A percentile compares a stretch with the other conserved stretches of the same genome.
These are phyloP conservation scores for Trissoscelio sp. DNA, from an alignment of 2,888 invertebrate genomes.

Conservation along the genomic window DNA sequence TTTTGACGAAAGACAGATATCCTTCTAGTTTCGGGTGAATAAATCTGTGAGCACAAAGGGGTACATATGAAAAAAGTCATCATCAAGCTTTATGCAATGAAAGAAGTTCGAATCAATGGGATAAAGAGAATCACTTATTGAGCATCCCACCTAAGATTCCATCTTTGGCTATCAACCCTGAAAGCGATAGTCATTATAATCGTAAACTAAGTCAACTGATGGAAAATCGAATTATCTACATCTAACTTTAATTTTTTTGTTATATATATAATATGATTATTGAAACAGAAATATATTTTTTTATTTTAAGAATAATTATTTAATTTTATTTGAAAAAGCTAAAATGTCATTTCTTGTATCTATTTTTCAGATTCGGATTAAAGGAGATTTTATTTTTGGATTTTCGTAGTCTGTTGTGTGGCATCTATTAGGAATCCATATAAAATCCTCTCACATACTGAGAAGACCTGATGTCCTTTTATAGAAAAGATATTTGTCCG, in stretches of 20 bases:
- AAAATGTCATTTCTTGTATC: background rate
- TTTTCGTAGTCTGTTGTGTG: background rate
- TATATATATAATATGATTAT: too few species aligned
- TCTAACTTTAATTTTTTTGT: too few species aligned
- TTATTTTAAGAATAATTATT: too few species aligned
- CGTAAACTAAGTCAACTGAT: background rate
- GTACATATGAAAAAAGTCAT: conserved; percentile 13
- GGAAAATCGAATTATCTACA: conserved; percentile 25
- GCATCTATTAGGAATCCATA: conserved; percentile 27
- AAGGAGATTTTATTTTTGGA: conserved; percentile 1
- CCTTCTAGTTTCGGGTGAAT: background rate
- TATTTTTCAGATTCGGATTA: background rate
- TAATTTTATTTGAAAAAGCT: background rate
- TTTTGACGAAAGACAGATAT: background rate
- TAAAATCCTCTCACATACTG: conserved; percentile 6
- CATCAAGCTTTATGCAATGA: conserved; percentile 18
- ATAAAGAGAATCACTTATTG: conserved; percentile 40
- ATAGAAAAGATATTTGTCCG: conserved; percentile 32
- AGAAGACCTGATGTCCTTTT: conserved; percentile 30
- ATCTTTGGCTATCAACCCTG: conserved; percentile 24
- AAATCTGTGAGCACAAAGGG: conserved; percentile 14
- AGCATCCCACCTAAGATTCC: conserved; percentile 11
- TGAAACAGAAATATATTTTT: too few species aligned
- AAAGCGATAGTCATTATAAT: conserved; percentile 27
- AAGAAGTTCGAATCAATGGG: conserved; percentile 9